Conservation (phyloP, 1,140 invertebrate species). For the Ladona fulva region DNA sequence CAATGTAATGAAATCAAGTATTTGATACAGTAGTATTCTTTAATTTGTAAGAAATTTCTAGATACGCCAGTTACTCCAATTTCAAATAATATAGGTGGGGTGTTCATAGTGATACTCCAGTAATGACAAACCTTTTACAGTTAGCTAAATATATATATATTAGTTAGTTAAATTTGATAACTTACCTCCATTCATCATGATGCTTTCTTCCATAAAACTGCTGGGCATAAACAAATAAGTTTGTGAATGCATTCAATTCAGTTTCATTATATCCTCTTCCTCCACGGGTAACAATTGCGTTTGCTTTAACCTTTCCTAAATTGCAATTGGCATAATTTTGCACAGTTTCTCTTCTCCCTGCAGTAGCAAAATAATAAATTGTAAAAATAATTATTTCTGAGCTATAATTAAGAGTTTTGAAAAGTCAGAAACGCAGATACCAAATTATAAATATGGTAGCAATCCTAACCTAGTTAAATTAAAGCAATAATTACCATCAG, state of each 20-base stretch:
- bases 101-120: no score
- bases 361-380: slow-evolving; percentile 21
- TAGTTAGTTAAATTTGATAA: background rate
- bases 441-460: no score
- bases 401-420: background rate
- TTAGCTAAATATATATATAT: no score
- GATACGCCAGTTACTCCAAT: no score
- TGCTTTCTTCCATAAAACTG: slow-evolving; percentile 80
- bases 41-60: no score
- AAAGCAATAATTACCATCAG: slow-evolving; percentile 58
- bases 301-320: slow-evolving; percentile 81
- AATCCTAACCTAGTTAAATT: background rate
- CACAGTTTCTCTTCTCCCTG: slow-evolving; percentile 62
- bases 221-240: slow-evolving; percentile 82
- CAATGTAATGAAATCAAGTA: no score
- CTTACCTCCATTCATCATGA: slow-evolving; percentile 70
- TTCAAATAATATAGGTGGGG: no score
- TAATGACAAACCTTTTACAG: no score
- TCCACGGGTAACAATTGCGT: slow-evolving; percentile 81
- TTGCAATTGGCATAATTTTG: slow-evolving; percentile 78
- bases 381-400: background rate
- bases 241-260: slow-evolving; percentile 72
- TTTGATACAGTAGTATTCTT: no score
- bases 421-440: background rate
- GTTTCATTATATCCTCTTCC: slow-evolving; percentile 65